Evolutionary conservation across 2,797 vertebrate species (phyloP).

Genomic region (Danio choprae): DNA sequence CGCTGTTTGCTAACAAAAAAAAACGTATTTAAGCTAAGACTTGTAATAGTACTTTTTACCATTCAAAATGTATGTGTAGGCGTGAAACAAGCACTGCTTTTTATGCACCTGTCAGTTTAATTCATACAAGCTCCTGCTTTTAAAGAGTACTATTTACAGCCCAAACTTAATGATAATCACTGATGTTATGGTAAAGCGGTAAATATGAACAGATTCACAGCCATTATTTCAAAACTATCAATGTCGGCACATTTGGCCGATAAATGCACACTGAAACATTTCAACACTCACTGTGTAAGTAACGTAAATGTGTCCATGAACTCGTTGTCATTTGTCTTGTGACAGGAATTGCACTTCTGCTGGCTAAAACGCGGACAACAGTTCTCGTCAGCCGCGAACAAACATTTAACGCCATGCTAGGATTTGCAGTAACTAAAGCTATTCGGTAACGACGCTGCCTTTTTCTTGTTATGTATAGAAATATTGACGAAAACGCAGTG

Average conservation of each 20-base stretch:
- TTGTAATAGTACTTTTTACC: neutral
- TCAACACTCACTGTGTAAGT: conserved; percentile 68
- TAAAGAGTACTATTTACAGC: neutral
- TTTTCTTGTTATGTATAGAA: neutral
- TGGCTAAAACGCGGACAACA: conserved; percentile 64
- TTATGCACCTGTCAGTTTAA: neutral
- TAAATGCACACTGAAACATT: neutral
- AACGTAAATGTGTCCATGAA: conserved; percentile 38
- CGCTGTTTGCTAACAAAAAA: neutral
- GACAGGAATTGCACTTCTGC: conserved; percentile 32
- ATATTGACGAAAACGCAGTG: neutral
- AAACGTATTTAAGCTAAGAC: neutral
- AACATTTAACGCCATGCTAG: conserved; percentile 72
- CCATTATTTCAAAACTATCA: neutral
- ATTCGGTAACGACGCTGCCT: neutral
- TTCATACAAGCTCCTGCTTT: neutral
- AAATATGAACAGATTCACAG: neutral
- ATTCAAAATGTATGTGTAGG: too few species aligned
- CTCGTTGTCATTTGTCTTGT: conserved; percentile 49
- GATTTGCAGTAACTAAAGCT: neutral
- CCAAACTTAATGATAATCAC: neutral
- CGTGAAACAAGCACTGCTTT: too few species aligned
- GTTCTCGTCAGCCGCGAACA: conserved; percentile 61
- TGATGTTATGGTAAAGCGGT: neutral
- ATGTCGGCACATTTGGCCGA: neutral